These are phyloP conservation scores for Mastacembelus armatus DNA, from an alignment of 2,797 vertebrate genomes.

Conservation along the genomic window DNA sequence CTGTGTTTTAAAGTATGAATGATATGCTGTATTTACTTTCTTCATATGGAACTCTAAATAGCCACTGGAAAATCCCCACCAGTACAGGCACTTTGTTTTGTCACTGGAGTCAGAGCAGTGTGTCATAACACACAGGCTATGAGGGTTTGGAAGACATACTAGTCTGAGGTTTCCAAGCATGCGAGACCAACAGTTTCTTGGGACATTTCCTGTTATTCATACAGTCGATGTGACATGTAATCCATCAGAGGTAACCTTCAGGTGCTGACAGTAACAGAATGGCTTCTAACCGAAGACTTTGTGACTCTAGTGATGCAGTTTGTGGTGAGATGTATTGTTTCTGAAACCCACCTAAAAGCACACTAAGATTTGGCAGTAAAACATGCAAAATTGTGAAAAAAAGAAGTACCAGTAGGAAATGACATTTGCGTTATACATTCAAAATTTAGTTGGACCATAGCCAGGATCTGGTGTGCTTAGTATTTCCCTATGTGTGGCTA, in stretches of 20 bases:
- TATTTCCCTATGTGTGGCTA: background rate
- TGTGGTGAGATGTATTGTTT: slow-evolving; percentile 14
- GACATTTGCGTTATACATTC: background rate
- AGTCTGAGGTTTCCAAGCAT: slow-evolving; percentile 13
- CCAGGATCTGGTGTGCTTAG: background rate
- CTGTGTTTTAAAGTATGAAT: too few relatives aligned
- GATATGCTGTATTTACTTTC: slow-evolving; percentile 5
- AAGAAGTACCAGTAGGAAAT: background rate
- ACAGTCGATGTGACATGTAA: slow-evolving; percentile 22
- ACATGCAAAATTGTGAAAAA: background rate
- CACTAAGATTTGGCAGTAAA: background rate
- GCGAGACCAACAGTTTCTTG: slow-evolving; percentile 18
- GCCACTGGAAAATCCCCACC: slow-evolving; percentile 36
- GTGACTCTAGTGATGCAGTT: slow-evolving; percentile 1
- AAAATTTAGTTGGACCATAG: background rate
- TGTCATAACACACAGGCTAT: slow-evolving; percentile 61
- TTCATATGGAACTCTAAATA: slow-evolving; percentile 1
- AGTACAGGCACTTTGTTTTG: slow-evolving; percentile 47
- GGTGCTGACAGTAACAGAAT: slow-evolving; percentile 1
- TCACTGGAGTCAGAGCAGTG: slow-evolving; percentile 42
- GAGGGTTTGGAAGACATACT: slow-evolving; percentile 39
- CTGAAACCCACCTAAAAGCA: background rate
- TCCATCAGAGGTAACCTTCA: slow-evolving; percentile 46
- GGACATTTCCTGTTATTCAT: slow-evolving; percentile 40
- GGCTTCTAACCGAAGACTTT: slow-evolving; percentile 11